phyloP scores from a whole-genome alignment of 2,888 invertebrate genomes.

The Phaonia tiefii region DNA sequence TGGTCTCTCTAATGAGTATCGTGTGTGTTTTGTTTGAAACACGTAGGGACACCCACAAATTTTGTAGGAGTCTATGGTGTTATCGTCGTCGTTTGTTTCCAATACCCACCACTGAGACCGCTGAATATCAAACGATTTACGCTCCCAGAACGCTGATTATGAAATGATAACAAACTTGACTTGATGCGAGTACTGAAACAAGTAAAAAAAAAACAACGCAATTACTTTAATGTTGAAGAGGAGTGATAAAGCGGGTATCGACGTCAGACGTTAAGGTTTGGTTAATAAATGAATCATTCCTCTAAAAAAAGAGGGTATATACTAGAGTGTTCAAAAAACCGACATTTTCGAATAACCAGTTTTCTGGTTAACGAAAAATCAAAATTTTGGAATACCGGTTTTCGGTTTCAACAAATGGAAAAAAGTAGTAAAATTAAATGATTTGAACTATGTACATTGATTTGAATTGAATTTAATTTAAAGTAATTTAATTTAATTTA shows the following conservation, averaged over 20 bases:
- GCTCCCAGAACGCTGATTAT: slow-evolving; percentile 21
- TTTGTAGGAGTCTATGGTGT: slow-evolving; percentile 12
- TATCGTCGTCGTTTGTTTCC: neutral
- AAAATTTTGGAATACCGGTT: too few relatives aligned
- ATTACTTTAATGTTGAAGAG: neutral
- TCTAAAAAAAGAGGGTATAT: too few relatives aligned
- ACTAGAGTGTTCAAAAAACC: too few relatives aligned
- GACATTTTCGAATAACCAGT: too few relatives aligned
- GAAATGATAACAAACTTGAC: slow-evolving; percentile 14
- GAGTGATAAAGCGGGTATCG: neutral
- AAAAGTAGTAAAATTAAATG: too few relatives aligned
- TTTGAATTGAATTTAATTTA: too few relatives aligned
- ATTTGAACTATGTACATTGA: too few relatives aligned
- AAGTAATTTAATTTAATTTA: too few relatives aligned
- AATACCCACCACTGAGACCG: neutral
- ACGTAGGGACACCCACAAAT: slow-evolving; percentile 7
- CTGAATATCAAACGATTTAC: slow-evolving; percentile 7
- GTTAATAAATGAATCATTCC: too few relatives aligned
- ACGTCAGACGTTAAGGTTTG: neutral
- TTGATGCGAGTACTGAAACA: neutral
- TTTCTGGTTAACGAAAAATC: too few relatives aligned
- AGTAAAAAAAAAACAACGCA: slow-evolving; percentile 14
- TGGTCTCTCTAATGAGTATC: neutral
- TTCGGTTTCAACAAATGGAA: too few relatives aligned
- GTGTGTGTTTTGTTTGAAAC: slow-evolving; percentile 2